phyloP scores from a whole-genome alignment of 2,888 invertebrate species.

The Tachystola acroxantha region DNA sequence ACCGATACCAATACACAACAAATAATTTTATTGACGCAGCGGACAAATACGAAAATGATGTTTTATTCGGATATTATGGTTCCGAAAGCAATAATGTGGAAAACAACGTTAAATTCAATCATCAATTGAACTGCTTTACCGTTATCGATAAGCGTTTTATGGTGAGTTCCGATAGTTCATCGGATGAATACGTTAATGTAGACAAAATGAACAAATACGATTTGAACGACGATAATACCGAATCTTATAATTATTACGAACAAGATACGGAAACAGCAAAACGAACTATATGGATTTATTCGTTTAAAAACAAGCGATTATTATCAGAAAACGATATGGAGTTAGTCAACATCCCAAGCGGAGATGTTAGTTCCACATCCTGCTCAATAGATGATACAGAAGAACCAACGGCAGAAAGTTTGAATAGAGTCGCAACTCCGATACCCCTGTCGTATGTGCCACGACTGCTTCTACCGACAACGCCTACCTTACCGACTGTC shows the following conservation, averaged over 20 bases:
- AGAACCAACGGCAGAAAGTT: slow-evolving; percentile 8
- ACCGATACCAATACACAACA: slow-evolving; percentile 6
- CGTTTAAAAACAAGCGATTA: slow-evolving; percentile 49
- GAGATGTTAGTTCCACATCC: slow-evolving; percentile 30
- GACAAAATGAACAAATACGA: slow-evolving; percentile 12
- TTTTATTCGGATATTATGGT: slow-evolving; percentile 8
- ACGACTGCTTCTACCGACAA: slow-evolving; percentile 41
- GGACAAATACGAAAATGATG: slow-evolving; percentile 8
- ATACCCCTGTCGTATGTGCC: slow-evolving; percentile 43
- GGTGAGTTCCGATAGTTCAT: slow-evolving; percentile 36
- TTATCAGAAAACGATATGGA: slow-evolving; percentile 38
- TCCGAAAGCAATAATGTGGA: slow-evolving; percentile 10
- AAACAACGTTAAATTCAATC: slow-evolving; percentile 20
- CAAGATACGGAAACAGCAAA: slow-evolving; percentile 30
- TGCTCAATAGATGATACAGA: slow-evolving; percentile 30
- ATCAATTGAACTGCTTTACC: slow-evolving; percentile 40
- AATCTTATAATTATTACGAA: no score
- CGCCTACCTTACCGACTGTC: slow-evolving; percentile 52
- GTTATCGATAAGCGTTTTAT: slow-evolving; percentile 36
- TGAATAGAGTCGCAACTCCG: slow-evolving; percentile 40
- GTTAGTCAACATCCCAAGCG: slow-evolving; percentile 29
- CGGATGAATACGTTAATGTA: slow-evolving; percentile 21
- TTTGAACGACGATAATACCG: slow-evolving; percentile 21
- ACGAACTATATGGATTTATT: slow-evolving; percentile 56
- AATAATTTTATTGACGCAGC: slow-evolving; percentile 1